Conservation (phyloP, 2,113 vertebrate genomes). For the Thomomys bottae region DNA sequence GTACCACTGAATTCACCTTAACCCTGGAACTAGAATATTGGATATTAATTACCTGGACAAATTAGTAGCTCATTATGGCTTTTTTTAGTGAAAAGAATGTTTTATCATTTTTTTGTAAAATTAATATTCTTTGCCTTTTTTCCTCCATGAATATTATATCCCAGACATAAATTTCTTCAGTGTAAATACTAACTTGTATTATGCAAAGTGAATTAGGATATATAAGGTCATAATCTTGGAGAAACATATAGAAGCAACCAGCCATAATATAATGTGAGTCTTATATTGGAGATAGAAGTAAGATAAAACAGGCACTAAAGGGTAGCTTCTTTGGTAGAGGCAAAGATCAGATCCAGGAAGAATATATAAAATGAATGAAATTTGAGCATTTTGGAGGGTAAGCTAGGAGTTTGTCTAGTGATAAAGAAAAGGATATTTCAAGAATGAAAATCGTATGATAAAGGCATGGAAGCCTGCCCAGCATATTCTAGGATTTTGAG, state of each 20-base stretch:
- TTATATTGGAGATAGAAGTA: background rate
- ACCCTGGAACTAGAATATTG: background rate
- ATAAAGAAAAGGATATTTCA: background rate
- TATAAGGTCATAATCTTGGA: background rate
- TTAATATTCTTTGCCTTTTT: background rate
- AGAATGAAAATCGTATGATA: background rate
- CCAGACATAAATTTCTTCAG: background rate
- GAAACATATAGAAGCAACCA: background rate
- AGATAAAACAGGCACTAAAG: background rate
- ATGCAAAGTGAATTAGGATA: background rate
- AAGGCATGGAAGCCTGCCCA: background rate
- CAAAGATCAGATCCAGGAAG: background rate
- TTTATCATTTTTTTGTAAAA: slow-evolving; percentile 31
- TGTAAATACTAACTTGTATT: background rate
- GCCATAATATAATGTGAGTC: background rate
- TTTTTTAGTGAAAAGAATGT: background rate
- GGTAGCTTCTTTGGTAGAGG: background rate
- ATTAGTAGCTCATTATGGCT: background rate
- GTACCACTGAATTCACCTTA: background rate
- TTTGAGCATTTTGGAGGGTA: background rate
- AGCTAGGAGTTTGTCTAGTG: slow-evolving; percentile 1
- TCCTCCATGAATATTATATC: slow-evolving; percentile 13
- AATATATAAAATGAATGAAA: background rate
- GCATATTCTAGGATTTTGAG: slow-evolving; percentile 5
- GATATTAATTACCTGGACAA: background rate